These are phyloP conservation scores for human (Homo sapiens) DNA, from an alignment of 2,113 vertebrate species.

Conservation along the genomic window DNA sequence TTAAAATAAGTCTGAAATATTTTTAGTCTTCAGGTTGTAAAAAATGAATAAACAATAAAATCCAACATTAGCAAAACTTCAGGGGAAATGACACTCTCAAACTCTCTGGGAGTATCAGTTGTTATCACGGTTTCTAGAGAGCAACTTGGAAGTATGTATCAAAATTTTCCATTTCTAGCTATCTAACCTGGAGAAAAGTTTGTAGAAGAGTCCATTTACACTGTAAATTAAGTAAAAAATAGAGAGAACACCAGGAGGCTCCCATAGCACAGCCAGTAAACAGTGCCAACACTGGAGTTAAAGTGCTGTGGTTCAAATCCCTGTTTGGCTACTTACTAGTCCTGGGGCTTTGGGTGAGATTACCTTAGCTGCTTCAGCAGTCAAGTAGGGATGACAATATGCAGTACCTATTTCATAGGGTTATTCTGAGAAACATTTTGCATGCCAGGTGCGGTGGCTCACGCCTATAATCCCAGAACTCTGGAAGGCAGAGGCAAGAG, in stretches of 20 bases:
- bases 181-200: background rate
- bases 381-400: background rate
- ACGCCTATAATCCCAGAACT: too few relatives aligned
- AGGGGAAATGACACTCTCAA: background rate
- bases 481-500: too few relatives aligned
- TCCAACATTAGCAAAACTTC: background rate
- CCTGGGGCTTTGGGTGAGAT: background rate
- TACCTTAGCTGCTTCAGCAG: background rate
- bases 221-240: background rate
- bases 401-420: background rate
- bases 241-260: background rate
- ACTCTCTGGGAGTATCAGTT: background rate
- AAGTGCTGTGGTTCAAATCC: background rate
- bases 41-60: conserved; percentile 21
- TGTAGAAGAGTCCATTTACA: background rate
- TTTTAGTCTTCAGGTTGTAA: background rate
- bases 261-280: background rate
- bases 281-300: background rate
- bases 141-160: background rate
- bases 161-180: background rate
- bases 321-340: background rate
- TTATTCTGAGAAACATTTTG: background rate
- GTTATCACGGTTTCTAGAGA: background rate
- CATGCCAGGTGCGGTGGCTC: too few relatives aligned
- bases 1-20: background rate